phyloP scores from a whole-genome alignment of 2,888 invertebrate genomes.

The Epinotia demarniana region DNA sequence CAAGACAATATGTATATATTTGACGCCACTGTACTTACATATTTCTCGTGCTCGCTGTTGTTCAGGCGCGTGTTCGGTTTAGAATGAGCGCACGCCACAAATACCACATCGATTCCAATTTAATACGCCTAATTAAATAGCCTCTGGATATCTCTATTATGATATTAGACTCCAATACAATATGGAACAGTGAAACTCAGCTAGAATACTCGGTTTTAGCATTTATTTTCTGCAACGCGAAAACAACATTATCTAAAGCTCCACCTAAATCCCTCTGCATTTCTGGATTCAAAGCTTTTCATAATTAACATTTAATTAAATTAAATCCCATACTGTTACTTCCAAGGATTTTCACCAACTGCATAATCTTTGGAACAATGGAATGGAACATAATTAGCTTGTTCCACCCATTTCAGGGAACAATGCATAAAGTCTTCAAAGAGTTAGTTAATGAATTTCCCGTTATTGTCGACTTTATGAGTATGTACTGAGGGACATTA shows the following conservation, averaged over 20 bases:
- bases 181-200: too few species aligned
- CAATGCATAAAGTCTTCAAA: constrained; percentile 25
- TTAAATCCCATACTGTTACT: neutral
- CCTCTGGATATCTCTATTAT: too few species aligned
- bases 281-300: neutral
- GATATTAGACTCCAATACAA: too few species aligned
- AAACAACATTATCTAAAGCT: neutral
- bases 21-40: too few species aligned
- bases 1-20: too few species aligned
- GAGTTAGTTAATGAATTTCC: constrained; percentile 8
- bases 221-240: neutral
- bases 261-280: neutral
- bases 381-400: constrained; percentile 2
- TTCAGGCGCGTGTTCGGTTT: too few species aligned
- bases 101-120: too few species aligned
- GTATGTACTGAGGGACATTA: too few species aligned
- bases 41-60: too few species aligned
- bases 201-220: neutral
- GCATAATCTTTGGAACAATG: constrained; percentile 19
- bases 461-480: neutral
- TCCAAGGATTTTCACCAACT: constrained; percentile 5
- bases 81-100: too few species aligned
- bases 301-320: neutral
- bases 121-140: too few species aligned
- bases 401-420: neutral